phyloP scores from a whole-genome alignment of 2,113 vertebrate genomes.

The Tachysurus vachellii region DNA sequence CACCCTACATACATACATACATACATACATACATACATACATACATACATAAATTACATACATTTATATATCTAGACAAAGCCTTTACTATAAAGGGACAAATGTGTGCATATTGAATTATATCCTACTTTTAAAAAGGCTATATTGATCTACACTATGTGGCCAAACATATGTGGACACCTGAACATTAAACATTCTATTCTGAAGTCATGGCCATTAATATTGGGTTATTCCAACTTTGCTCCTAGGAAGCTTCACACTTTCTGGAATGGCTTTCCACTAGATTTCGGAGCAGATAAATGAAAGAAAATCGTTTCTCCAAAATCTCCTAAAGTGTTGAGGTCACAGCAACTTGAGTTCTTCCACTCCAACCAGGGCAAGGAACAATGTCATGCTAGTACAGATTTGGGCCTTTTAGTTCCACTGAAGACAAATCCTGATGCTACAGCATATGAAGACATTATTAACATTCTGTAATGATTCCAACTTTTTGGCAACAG shows the following conservation, averaged over 20 bases:
- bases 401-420: background rate
- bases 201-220: background rate
- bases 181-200: background rate
- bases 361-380: background rate
- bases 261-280: background rate
- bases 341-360: background rate
- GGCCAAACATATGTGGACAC: background rate
- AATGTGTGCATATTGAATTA: slow-evolving; percentile 28
- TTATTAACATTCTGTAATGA: background rate
- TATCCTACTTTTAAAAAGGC: slow-evolving; percentile 27
- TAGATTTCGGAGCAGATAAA: background rate
- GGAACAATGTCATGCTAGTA: background rate
- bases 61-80: slow-evolving; percentile 30
- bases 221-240: background rate
- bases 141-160: background rate
- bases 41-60: background rate
- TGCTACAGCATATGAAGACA: background rate
- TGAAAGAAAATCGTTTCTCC: background rate
- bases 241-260: background rate
- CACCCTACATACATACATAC: background rate
- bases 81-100: slow-evolving; percentile 11
- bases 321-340: background rate
- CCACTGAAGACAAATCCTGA: background rate
- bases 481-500: background rate
- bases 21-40: background rate